phyloP scores from a whole-genome alignment of 2,888 invertebrate species.

The Drosophila formosana region DNA sequence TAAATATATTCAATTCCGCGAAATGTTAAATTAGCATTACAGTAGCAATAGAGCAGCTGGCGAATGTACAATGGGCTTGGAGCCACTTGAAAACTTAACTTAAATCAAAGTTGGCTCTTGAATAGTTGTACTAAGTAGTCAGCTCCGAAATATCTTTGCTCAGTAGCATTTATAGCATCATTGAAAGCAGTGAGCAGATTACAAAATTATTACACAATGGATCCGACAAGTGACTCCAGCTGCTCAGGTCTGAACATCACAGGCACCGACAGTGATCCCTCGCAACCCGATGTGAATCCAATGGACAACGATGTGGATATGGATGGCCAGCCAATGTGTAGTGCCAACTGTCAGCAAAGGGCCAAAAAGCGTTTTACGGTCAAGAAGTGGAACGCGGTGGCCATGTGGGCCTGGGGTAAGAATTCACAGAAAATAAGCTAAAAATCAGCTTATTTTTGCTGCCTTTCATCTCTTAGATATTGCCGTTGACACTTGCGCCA shows the following conservation, averaged over 20 bases:
- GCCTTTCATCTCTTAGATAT: conserved; percentile 87
- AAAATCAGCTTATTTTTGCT: conserved; percentile 64
- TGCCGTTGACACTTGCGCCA: conserved; percentile 52
- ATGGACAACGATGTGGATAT: conserved; percentile 1
- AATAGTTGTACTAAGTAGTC: neutral
- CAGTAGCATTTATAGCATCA: conserved; percentile 3
- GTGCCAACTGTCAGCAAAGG: conserved; percentile 27
- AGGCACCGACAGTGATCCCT: conserved; percentile 30
- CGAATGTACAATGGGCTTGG: neutral
- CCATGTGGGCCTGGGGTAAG: conserved; percentile 97
- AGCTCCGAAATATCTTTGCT: conserved; percentile 5
- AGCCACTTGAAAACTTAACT: neutral
- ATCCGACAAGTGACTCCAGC: conserved; percentile 34
- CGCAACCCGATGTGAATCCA: neutral
- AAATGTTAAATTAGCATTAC: neutral
- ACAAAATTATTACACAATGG: conserved; percentile 38
- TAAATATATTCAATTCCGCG: neutral
- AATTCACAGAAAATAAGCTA: neutral
- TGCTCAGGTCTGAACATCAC: conserved; percentile 8
- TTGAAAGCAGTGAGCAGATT: conserved; percentile 15
- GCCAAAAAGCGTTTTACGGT: conserved; percentile 95
- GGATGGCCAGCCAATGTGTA: conserved; percentile 51
- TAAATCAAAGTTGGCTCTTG: conserved; percentile 10
- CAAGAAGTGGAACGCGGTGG: conserved; percentile 99
- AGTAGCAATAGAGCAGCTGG: neutral